phyloP scores from a whole-genome alignment of 1,140 invertebrate genomes.

The Pogonus chalceus region DNA sequence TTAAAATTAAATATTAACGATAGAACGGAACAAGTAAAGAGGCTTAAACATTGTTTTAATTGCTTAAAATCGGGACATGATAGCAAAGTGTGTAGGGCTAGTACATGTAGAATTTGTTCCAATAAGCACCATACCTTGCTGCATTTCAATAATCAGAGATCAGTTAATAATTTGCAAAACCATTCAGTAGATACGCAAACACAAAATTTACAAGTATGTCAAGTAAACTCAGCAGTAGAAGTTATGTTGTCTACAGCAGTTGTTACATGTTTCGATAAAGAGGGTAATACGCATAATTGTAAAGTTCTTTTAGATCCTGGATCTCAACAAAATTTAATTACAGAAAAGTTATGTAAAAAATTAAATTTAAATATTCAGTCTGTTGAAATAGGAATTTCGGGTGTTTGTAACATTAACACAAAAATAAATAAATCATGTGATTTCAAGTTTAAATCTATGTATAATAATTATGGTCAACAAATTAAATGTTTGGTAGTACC shows the following conservation, averaged over 20 bases:
- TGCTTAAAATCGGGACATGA: conserved; percentile 17
- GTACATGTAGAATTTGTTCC: conserved; percentile 8
- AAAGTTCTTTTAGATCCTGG: conserved; percentile 20
- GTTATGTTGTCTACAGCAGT: conserved; percentile 23
- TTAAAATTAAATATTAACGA: too few relatives aligned
- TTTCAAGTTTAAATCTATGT: conserved; percentile 8
- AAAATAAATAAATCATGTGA: conserved; percentile 5
- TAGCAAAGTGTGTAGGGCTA: conserved; percentile 12
- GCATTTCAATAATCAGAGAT: background rate
- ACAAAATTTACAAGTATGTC: too few relatives aligned
- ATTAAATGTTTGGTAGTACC: conserved; percentile 10
- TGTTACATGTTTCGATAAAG: conserved; percentile 15
- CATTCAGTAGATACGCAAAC: background rate
- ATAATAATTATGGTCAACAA: background rate
- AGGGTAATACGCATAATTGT: conserved; percentile 13
- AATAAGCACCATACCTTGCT: conserved; percentile 5
- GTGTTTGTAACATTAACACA: conserved; percentile 12
- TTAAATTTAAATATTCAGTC: conserved; percentile 15
- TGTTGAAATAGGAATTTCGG: conserved; percentile 14
- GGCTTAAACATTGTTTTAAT: conserved; percentile 18
- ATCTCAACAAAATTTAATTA: conserved; percentile 23
- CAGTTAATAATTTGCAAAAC: background rate
- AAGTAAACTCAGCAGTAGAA: background rate
- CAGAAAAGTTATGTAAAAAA: conserved; percentile 13
- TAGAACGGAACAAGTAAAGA: too few relatives aligned